A percentile compares a stretch with the other conserved stretches of the same genome.
These are phyloP conservation scores for Blera fallax DNA, from an alignment of 2,888 invertebrate genomes.

Conservation along the genomic window DNA sequence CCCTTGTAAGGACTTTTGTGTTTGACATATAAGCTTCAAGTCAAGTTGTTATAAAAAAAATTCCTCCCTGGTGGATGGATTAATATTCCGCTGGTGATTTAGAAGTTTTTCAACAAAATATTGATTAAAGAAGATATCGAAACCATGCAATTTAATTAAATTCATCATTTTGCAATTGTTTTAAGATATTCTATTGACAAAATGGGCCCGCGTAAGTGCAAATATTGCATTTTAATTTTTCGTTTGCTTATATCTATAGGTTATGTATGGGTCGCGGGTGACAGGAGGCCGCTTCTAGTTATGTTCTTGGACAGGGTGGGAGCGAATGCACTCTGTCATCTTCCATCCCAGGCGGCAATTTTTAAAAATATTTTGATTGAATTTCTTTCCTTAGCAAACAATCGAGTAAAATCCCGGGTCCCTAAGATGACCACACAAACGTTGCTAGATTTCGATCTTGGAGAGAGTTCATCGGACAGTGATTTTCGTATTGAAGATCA, in stretches of 20 bases:
- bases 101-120: conserved; percentile 26
- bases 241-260: conserved; percentile 73
- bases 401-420: conserved; percentile 92
- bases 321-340: conserved; percentile 10
- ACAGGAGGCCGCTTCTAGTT: conserved; percentile 43
- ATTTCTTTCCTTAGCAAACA: conserved; percentile 84
- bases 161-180: neutral
- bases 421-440: conserved; percentile 85
- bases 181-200: conserved; percentile 1
- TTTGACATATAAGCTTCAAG: conserved; percentile 48
- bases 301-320: neutral
- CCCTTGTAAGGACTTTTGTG: neutral
- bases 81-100: conserved; percentile 34
- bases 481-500: conserved; percentile 96
- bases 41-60: conserved; percentile 39
- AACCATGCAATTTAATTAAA: conserved; percentile 47
- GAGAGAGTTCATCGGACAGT: conserved; percentile 96
- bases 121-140: conserved; percentile 11
- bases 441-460: conserved; percentile 91
- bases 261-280: conserved; percentile 62
- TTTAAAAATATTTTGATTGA: conserved; percentile 13
- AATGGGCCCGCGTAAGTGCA: conserved; percentile 74
- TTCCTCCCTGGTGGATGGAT: conserved; percentile 5
- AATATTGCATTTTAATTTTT: conserved; percentile 27
- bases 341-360: conserved; percentile 34